phyloP scores from a whole-genome alignment of 2,888 invertebrate genomes.

The Cynaeus angustus region DNA sequence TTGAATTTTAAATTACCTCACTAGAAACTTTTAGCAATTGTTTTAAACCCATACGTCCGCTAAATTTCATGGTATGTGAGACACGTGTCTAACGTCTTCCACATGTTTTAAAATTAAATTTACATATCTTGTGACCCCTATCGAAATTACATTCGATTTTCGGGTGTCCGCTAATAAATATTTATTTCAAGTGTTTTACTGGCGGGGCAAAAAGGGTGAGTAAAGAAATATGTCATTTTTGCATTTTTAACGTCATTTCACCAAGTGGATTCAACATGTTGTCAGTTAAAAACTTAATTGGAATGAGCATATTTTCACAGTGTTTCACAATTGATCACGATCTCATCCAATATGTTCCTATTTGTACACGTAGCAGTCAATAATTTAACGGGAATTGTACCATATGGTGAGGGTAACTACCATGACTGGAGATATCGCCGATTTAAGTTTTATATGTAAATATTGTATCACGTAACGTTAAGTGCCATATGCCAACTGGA shows the following conservation, averaged over 20 bases:
- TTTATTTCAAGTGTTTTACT: neutral
- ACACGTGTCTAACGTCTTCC: conserved; percentile 51
- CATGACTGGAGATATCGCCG: conserved; percentile 53
- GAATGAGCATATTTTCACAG: no score
- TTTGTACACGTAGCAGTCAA: neutral
- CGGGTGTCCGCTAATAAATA: neutral
- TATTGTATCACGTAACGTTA: conserved; percentile 46
- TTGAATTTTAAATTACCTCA: no score
- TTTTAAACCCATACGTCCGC: neutral
- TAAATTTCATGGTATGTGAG: conserved; percentile 49
- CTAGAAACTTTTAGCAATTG: conserved; percentile 9
- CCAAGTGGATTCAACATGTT: no score
- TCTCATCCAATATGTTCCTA: no score
- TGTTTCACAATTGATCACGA: no score
- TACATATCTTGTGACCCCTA: conserved; percentile 33
- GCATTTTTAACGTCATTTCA: no score
- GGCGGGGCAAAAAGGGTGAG: no score
- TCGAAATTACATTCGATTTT: conserved; percentile 33
- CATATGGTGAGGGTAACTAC: conserved; percentile 54
- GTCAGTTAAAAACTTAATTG: no score
- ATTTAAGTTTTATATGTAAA: conserved; percentile 52
- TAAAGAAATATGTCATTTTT: no score
- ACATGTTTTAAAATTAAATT: conserved; percentile 49
- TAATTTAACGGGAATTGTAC: conserved; percentile 17
- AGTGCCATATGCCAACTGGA: conserved; percentile 56